Evolutionary conservation across 2,888 invertebrate genomes (phyloP).

Genomic region (Drosophila yooni): DNA sequence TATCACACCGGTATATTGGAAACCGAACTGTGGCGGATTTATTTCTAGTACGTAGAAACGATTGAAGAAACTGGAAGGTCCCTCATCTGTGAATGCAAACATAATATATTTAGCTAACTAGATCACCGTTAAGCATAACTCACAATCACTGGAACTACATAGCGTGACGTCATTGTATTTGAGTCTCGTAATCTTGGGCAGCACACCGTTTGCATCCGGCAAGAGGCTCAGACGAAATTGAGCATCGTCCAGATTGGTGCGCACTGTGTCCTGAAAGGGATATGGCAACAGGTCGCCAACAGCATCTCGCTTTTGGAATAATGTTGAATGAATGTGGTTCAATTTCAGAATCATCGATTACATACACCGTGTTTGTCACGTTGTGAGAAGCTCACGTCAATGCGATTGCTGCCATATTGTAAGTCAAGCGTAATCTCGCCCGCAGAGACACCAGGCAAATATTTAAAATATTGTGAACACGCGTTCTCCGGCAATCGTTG

Average conservation of each 20-base stretch:
- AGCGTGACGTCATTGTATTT: conserved; percentile 43
- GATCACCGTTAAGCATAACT: conserved; percentile 32
- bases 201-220: conserved; percentile 32
- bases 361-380: conserved; percentile 48
- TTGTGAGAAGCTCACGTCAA: conserved; percentile 64
- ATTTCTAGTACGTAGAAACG: conserved; percentile 49
- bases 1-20: background rate
- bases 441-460: conserved; percentile 29
- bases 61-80: conserved; percentile 43
- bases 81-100: conserved; percentile 36
- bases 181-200: conserved; percentile 60
- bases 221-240: conserved; percentile 54
- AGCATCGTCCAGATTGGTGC: background rate
- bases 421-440: conserved; percentile 66
- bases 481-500: conserved; percentile 58
- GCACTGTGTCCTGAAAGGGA: conserved; percentile 45
- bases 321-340: background rate
- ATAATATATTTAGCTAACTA: background rate
- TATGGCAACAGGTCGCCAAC: conserved; percentile 57
- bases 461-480: conserved; percentile 56
- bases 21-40: background rate
- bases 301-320: conserved; percentile 30
- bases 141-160: conserved; percentile 58
- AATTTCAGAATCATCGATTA: conserved; percentile 8
- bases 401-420: conserved; percentile 53